Conservation (phyloP, 2,113 vertebrate species). For the Aviceda subcristata region DNA sequence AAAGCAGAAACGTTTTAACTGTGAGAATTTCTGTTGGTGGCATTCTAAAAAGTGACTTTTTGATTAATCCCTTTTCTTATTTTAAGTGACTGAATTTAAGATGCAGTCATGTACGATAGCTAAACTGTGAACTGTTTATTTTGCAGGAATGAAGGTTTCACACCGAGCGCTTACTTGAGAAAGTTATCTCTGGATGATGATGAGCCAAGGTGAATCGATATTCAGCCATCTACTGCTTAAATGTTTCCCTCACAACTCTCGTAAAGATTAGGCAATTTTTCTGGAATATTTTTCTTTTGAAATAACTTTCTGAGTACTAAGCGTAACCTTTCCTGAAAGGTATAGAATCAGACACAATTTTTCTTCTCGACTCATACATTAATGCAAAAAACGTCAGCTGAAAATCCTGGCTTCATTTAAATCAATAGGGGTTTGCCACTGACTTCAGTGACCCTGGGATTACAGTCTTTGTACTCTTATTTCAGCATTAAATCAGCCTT, state of each 20-base stretch:
- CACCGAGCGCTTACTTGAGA: not conserved
- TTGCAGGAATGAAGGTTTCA: constrained; percentile 40
- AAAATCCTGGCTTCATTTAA: not conserved
- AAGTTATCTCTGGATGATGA: not conserved
- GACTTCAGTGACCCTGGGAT: not conserved
- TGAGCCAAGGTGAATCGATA: constrained; percentile 1
- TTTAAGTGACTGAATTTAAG: not conserved
- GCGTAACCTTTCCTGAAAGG: not conserved
- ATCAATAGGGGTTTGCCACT: not conserved
- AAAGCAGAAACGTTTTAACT: not conserved
- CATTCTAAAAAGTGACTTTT: not conserved
- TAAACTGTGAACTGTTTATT: not conserved
- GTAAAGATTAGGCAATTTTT: not conserved
- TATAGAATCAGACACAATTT: not conserved
- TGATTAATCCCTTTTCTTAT: not conserved
- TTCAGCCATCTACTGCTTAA: not conserved
- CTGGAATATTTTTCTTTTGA: not conserved
- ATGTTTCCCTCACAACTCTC: not conserved
- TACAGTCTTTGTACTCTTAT: not conserved
- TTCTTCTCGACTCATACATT: not conserved
- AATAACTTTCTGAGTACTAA: not conserved
- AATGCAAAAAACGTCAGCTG: not conserved
- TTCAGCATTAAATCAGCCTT: not conserved
- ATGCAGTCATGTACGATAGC: not conserved
- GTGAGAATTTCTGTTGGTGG: not conserved